These are phyloP conservation scores for Ranitomeya imitator DNA, from an alignment of 2,113 vertebrate species.

Conservation along the genomic window DNA sequence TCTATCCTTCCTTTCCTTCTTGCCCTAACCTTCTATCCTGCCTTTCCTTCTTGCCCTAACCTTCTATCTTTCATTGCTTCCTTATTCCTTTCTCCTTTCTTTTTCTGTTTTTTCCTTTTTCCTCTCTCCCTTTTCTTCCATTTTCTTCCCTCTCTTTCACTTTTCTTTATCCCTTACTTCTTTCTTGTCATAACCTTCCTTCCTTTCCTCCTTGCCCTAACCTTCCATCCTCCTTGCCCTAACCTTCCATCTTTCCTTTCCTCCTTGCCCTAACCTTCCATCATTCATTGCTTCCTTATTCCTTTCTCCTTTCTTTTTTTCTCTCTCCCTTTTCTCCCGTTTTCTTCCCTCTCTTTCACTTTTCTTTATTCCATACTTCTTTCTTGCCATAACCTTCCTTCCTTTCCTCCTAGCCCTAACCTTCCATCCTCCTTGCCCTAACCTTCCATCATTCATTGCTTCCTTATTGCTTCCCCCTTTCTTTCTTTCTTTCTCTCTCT, in stretches of 20 bases:
- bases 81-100: not conserved
- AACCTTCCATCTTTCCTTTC: not conserved
- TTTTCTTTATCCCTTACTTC: not conserved
- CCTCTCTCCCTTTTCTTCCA: not conserved
- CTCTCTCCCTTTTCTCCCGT: no score
- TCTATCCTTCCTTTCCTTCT: not conserved
- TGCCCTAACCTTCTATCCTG: not conserved
- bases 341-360: no score
- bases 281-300: not conserved
- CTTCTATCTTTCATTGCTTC: not conserved
- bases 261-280: not conserved
- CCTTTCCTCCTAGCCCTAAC: not conserved
- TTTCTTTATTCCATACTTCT: no score
- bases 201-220: no score
- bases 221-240: not conserved
- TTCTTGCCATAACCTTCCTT: not conserved
- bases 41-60: not conserved
- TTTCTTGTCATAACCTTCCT: no score
- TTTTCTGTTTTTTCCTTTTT: no score
- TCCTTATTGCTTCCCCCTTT: not conserved
- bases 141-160: not conserved
- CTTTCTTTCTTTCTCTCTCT: no score
- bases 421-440: no score
- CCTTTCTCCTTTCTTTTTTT: not conserved
- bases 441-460: not conserved